Base-by-base conservation (phyloP, 2,797 vertebrate species). In the Peromyscus eremicus region DNA sequence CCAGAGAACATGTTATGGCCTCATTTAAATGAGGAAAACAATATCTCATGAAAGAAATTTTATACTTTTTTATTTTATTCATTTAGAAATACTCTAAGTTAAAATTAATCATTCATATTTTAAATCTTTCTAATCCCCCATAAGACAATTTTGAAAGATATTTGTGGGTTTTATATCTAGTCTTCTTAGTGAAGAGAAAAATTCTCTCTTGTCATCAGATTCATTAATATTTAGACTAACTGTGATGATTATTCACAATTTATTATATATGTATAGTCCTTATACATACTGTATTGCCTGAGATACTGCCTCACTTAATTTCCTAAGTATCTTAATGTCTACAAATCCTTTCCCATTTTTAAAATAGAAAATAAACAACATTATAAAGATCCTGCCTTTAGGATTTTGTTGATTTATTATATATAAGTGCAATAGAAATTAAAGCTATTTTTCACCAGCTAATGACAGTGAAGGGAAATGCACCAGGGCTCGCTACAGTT, bases 361-460 rank as follows among this genome's bases (percentile, higher is more conserved):
- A 77, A 62, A 73, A n/a, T 93, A 73, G 8, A 1, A 87, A 86
- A 94, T 86, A 91, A 95, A 96, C 82, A 96, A 29, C 75, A 97
- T 98, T 97, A 49, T 96, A 97, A 98, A 98, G 70, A 82, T 95
- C 6, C 71, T 98, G 77, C 79, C 96, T 96, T 96, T 95, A 91
- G 89, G 92, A 97, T 92, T 92, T 97, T 98, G 97, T 94, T 98
- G 96, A 97, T 98, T 97, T 97, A 73, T 97, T 97, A 92, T 94
- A 70, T 60, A 94, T 96, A 79, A 96, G 60, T 92, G 55, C 95
- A 96, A 93, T 12, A 25, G 60, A 97, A 97, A 97, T 97, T 89
- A 97, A 97, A 98, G 88, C 95, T 96, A 95, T 98, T 97, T 98
- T 97, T 98, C 92, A 97, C 71, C 77, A 79, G 79, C 91, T 94